phyloP scores from a whole-genome alignment of 2,888 invertebrate genomes.

The Stegophylla sp. region DNA sequence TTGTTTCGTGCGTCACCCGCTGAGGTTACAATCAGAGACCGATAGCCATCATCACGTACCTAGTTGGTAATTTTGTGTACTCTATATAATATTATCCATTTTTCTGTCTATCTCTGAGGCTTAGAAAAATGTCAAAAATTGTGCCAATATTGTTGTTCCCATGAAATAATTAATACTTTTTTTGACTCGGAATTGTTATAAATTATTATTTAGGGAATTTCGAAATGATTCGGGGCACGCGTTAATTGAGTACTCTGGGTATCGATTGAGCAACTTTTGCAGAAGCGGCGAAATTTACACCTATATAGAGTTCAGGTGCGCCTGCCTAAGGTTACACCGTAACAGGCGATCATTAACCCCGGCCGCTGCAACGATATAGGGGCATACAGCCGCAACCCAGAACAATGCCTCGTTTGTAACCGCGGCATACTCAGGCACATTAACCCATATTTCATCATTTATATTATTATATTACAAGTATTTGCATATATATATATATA shows the following conservation, averaged over 20 bases:
- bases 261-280: conserved; percentile 3
- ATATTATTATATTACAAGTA: neutral
- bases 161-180: too few species aligned
- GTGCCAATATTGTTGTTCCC: neutral
- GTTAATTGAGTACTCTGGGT: neutral
- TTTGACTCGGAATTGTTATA: neutral
- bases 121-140: conserved; percentile 32
- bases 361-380: conserved; percentile 13
- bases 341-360: conserved; percentile 38
- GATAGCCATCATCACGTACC: conserved; percentile 17
- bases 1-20: conserved; percentile 34
- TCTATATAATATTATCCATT: neutral
- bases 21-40: neutral
- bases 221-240: neutral
- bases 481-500: neutral
- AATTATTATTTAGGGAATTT: neutral
- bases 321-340: neutral
- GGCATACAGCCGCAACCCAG: conserved; percentile 1
- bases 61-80: neutral
- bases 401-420: conserved; percentile 41
- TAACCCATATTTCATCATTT: conserved; percentile 35
- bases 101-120: neutral
- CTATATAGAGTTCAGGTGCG: neutral
- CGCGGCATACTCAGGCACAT: neutral
- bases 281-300: neutral